Conservation (phyloP, 2,797 vertebrate genomes). For the Oceanodroma leucorhoa region DNA sequence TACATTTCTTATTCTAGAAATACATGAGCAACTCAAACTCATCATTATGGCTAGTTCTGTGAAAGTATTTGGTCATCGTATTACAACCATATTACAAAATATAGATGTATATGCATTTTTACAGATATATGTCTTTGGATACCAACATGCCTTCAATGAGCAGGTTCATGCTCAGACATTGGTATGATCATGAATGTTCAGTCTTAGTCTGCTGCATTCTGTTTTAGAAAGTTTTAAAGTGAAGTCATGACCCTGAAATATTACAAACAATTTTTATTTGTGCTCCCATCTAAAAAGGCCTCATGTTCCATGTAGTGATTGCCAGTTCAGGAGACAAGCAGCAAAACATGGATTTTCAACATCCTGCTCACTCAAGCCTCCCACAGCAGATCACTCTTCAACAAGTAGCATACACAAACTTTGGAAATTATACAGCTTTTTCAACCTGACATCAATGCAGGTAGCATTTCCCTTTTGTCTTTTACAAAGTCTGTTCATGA, state of each 20-base stretch:
- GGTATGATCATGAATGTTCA: background rate
- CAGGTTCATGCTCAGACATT: background rate
- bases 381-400: background rate
- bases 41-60: background rate
- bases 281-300: background rate
- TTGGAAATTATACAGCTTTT: background rate
- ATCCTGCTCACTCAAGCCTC: background rate
- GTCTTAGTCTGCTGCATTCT: background rate
- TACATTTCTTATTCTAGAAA: background rate
- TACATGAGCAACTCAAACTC: background rate
- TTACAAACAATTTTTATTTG: background rate
- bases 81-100: background rate
- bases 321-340: background rate
- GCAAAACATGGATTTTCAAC: background rate
- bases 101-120: background rate
- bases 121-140: background rate
- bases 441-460: background rate
- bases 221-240: background rate
- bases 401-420: background rate
- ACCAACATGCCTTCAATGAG: background rate
- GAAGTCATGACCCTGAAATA: background rate
- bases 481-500: background rate
- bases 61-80: background rate
- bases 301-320: background rate
- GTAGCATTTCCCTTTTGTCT: background rate